Evolutionary conservation across 2,113 vertebrate genomes (phyloP), one percentile per base, ranked within the genome.

Genomic region (Sylvietta virens): DNA sequence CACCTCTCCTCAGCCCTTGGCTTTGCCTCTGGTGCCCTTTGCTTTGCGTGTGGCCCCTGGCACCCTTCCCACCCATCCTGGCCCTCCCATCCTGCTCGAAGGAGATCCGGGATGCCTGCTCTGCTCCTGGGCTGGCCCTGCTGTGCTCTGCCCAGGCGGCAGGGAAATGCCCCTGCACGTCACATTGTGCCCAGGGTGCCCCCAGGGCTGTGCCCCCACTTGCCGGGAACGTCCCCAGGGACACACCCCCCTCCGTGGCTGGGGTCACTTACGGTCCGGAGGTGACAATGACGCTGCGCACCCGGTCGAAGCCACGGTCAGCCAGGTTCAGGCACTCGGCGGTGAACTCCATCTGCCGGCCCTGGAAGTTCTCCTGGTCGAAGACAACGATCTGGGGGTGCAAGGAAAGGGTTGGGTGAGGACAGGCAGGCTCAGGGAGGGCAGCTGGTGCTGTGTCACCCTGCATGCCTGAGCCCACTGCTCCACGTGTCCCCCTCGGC

Each of bases 311-410:
- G 95, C 99, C 98, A 1, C 97, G 98, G 87, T 99, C 99, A 31
- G 97, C 98, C 97, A 99, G 97, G 98, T 99, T 99, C 97, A 97
- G 96, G 96, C 99, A 99, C 97, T 99, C 99, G 14, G 97, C 96
- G 3, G 98, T 98, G 97, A 99, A 98, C 97, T 99, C 99, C 90
- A 98, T 97, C 97, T 98, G 98, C 60, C 97, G 98, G 90, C 99
- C 99, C 97, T 99, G 99, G 98, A 99, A 99, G 97, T 99, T 99
- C 98, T 99, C 99, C 98, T 99, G 98, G 58, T 99, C 99, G 12
- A 99, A 99, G 97, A 99, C 95, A 74, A 98, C 94, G 85, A 99
- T 98, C 99, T 99, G 95, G 15, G 64, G 64, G 69, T 94, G 60
- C 85, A 81, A 88, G 89, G 76, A 48, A 16, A 35, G 17, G 54